Percentiles rank a stretch among this genome's conserved stretches.
Evolutionary conservation across 2,888 invertebrate genomes (phyloP).

Genomic region (Kuschelorhynchus macadamiae): DNA sequence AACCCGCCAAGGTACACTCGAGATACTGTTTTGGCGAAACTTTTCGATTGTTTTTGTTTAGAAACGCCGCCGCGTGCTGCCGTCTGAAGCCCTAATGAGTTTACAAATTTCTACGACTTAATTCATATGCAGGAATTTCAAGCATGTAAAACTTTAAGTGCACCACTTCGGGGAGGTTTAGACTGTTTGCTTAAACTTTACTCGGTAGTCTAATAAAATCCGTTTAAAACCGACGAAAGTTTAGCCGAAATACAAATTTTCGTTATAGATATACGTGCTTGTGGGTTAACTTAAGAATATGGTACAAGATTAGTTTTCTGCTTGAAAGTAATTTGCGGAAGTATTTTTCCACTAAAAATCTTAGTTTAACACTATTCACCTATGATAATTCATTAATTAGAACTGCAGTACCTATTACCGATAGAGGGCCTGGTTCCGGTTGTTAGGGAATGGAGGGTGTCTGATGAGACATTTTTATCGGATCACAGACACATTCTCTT

Average conservation of each 20-base stretch:
- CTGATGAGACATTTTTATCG: no score
- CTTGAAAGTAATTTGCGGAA: no score
- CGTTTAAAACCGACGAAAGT: conserved; percentile 8
- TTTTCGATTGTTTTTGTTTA: conserved; percentile 10
- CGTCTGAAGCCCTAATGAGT: conserved; percentile 12
- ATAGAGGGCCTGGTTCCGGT: no score
- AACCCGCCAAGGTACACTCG: conserved; percentile 9
- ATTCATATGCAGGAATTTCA: conserved; percentile 16
- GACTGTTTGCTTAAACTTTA: conserved; percentile 4
- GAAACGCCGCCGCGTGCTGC: conserved; percentile 6
- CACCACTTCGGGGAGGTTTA: conserved; percentile 1
- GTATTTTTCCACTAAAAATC: no score
- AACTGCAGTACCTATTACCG: no score
- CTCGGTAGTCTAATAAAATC: conserved; percentile 11
- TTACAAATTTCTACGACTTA: conserved; percentile 16
- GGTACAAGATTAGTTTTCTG: background rate
- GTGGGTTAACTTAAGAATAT: no score
- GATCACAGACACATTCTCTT: no score
- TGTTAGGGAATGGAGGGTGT: no score
- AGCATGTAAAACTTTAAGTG: background rate
- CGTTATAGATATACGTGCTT: no score
- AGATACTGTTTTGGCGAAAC: conserved; percentile 19
- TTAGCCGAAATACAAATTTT: conserved; percentile 1
- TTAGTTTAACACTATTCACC: no score
- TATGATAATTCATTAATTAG: no score